Evolutionary conservation across 2,797 vertebrate genomes (phyloP), one percentile per base, ranked within the genome.

Genomic region (Perodicticus potto): DNA sequence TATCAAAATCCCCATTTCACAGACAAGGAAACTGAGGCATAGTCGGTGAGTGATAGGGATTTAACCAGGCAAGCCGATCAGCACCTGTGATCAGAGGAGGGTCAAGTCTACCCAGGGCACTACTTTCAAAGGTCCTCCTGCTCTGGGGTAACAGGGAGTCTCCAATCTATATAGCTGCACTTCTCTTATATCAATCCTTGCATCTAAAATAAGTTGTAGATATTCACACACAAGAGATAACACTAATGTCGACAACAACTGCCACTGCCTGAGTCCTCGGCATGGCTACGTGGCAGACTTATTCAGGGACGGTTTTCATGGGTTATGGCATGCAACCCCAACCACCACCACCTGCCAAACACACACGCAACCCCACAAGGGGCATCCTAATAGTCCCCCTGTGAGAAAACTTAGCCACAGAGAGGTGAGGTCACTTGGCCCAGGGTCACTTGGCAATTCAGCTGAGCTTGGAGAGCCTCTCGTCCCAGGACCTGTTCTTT

Each of bases 401-500:
- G 65, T 3, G 32, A 67, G 53, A 43, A 65, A 40, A 27, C n/a
- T 45, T 11, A 82, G 83, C 77, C 45, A 8, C 7, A 19, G 67
- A 81, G 45, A 91, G 83, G 72, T 0, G 8, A 85, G 90, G 65
- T 69, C 61, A 0, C 40, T 45, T 77, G 92, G 82, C 70, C 65
- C 34, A 23, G 5, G 20, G 83, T 78, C 55, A 67, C 78, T 32
- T 40, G 81, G 84, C 81, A 83, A 43, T 57, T 70, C 34, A 0
- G 0, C 63, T 55, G 55, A 74, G 70, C 82, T 57, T 89, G 81
- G 77, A 96, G 72, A 90, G 57, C 77, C 22, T n/a, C 65, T 74
- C 17, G 43, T 72, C 61, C 84, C 22, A n/a, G 78, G n/a, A 67
- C 29, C 69, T 34, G 89, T 81, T 80, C 65, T 89, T 91, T 93